Evolutionary conservation across 2,113 vertebrate genomes (phyloP).

Genomic region (Chlorodrepanis virens): DNA sequence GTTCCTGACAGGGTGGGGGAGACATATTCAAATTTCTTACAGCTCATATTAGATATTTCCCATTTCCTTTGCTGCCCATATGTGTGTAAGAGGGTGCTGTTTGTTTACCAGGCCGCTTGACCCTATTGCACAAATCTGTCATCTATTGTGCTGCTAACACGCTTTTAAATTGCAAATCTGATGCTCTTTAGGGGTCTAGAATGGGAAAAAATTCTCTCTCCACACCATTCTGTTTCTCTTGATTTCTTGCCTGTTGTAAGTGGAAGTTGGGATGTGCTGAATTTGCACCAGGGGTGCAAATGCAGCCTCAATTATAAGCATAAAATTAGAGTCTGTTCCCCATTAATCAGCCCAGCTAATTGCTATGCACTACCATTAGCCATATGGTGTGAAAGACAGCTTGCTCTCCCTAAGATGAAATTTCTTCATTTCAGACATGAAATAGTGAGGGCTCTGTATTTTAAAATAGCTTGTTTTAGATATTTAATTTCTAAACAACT

Average conservation of each 20-base stretch:
- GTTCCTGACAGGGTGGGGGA: constrained; percentile 33
- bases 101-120: constrained; percentile 78
- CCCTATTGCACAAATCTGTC: constrained; percentile 80
- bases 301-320: constrained; percentile 90
- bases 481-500: constrained; percentile 86
- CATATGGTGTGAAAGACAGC: constrained; percentile 97
- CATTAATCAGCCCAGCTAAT: constrained; percentile 98
- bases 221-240: constrained; percentile 75
- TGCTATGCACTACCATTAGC: constrained; percentile 95
- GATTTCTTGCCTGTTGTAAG: constrained; percentile 80
- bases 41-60: constrained; percentile 69
- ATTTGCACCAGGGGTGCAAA: constrained; percentile 89
- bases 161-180: constrained; percentile 82
- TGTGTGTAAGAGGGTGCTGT: constrained; percentile 71
- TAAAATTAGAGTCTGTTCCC: constrained; percentile 92
- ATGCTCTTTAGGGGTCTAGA: constrained; percentile 75
- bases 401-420: constrained; percentile 86
- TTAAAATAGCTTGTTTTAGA: constrained; percentile 84
- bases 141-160: constrained; percentile 75
- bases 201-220: constrained; percentile 63
- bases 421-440: constrained; percentile 84
- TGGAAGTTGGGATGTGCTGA: constrained; percentile 88
- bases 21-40: constrained; percentile 73
- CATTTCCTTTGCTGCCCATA: constrained; percentile 63
- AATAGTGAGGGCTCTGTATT: constrained; percentile 81